Conservation (phyloP, 2,888 invertebrate species). For the Minunthozetes semirufus region DNA sequence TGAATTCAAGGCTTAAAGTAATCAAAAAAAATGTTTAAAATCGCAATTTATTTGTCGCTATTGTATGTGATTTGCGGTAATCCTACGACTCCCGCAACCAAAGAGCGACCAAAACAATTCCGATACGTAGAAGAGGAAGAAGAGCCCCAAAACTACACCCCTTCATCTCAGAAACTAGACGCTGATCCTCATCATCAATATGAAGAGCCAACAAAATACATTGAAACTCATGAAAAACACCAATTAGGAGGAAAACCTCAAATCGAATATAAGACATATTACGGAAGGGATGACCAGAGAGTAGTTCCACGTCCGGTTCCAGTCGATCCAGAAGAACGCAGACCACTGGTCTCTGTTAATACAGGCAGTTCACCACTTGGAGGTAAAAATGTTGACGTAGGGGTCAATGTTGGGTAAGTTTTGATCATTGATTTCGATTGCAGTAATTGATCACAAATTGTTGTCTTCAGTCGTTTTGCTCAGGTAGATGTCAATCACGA, state of each 20-base stretch:
- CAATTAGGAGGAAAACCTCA: no score
- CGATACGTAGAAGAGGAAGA: conserved; percentile 5
- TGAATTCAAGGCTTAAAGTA: no score
- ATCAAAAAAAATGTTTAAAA: neutral
- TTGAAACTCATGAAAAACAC: neutral
- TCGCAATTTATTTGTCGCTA: neutral
- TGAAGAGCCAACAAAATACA: neutral
- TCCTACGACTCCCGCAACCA: neutral
- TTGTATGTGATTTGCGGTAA: neutral
- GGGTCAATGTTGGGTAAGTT: conserved; percentile 2
- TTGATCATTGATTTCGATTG: neutral
- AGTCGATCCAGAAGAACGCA: neutral
- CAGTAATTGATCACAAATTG: neutral
- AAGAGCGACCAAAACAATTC: neutral
- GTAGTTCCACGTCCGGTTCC: no score
- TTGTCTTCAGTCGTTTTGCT: neutral
- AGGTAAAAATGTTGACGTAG: neutral
- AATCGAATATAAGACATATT: neutral
- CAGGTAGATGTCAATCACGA: neutral
- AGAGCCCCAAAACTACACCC: neutral
- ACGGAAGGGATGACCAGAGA: neutral
- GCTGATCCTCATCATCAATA: conserved; percentile 27
- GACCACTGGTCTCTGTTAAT: neutral
- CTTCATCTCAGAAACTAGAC: no score
- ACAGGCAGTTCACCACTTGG: neutral